phyloP scores from a whole-genome alignment of 2,113 vertebrate genomes.

The Prochilodus magdalenae region DNA sequence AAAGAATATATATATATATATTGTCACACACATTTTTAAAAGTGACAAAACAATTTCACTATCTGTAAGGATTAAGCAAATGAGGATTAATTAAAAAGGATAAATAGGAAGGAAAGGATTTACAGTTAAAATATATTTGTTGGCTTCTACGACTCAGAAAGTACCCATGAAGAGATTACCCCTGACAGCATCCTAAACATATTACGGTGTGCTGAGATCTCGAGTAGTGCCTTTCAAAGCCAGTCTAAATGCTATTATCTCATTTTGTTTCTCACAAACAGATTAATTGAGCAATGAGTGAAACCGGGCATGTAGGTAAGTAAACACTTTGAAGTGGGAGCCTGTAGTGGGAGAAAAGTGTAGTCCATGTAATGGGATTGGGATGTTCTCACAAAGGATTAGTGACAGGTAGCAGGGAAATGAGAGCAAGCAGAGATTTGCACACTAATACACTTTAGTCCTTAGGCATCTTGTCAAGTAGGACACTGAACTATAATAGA shows the following conservation, averaged over 20 bases:
- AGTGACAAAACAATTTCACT: background rate
- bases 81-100: background rate
- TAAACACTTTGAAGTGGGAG: conserved; percentile 37
- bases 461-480: conserved; percentile 23
- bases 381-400: conserved; percentile 67
- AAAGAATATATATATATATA: too few species aligned
- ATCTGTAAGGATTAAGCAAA: background rate
- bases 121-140: conserved; percentile 1
- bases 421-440: conserved; percentile 78
- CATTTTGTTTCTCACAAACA: background rate
- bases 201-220: background rate
- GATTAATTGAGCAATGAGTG: background rate
- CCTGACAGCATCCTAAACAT: background rate
- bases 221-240: background rate
- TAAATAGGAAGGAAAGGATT: background rate
- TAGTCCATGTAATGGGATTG: conserved; percentile 55
- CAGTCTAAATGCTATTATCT: conserved; percentile 4
- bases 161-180: background rate
- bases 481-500: conserved; percentile 60
- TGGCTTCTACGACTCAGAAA: background rate
- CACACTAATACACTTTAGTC: conserved; percentile 74
- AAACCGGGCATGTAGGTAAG: conserved; percentile 21
- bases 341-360: conserved; percentile 53
- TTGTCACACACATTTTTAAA: too few species aligned
- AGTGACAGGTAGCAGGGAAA: conserved; percentile 70